Percentiles rank a stretch among this genome's conserved stretches.
Evolutionary conservation across 2,888 invertebrate genomes (phyloP).

Genomic region (Gnatocerus cornutus): DNA sequence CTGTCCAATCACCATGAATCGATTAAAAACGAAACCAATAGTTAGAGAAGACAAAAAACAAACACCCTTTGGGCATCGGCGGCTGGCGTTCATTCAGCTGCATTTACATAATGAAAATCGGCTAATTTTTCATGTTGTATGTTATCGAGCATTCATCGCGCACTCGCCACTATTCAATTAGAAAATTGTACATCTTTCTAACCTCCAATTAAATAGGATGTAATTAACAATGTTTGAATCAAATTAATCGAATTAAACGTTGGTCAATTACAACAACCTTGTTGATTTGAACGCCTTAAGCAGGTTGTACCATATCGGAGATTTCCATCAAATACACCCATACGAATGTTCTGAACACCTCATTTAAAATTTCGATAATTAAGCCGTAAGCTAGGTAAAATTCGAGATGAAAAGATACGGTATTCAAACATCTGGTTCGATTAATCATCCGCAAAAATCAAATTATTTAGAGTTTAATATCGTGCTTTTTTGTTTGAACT

Average conservation of each 20-base stretch:
- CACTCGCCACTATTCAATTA: conserved; percentile 21
- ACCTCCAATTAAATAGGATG: conserved; percentile 17
- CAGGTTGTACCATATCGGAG: conserved; percentile 6
- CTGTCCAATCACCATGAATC: conserved; percentile 18
- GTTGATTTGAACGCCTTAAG: conserved; percentile 21
- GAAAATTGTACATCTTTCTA: conserved; percentile 10
- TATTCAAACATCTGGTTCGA: conserved; percentile 39
- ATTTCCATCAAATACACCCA: conserved; percentile 20
- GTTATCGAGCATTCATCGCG: conserved; percentile 11
- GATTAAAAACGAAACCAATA: conserved; percentile 20
- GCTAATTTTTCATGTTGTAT: conserved; percentile 22
- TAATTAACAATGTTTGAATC: conserved; percentile 8
- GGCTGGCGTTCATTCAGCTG: background rate
- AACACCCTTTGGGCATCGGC: conserved; percentile 4
- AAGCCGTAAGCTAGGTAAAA: conserved; percentile 35
- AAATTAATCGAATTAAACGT: conserved; percentile 27
- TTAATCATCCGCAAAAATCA: conserved; percentile 41
- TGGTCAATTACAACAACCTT: conserved; percentile 21
- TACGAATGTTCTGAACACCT: conserved; percentile 19
- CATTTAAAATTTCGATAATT: conserved; percentile 37
- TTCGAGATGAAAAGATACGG: conserved; percentile 34
- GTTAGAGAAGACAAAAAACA: background rate
- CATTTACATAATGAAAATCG: conserved; percentile 21
- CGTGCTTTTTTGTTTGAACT: conserved; percentile 24
- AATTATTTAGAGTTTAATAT: conserved; percentile 38